Evolutionary conservation across 2,888 invertebrate species (phyloP).

Genomic region (Nephrotoma flavescens): DNA sequence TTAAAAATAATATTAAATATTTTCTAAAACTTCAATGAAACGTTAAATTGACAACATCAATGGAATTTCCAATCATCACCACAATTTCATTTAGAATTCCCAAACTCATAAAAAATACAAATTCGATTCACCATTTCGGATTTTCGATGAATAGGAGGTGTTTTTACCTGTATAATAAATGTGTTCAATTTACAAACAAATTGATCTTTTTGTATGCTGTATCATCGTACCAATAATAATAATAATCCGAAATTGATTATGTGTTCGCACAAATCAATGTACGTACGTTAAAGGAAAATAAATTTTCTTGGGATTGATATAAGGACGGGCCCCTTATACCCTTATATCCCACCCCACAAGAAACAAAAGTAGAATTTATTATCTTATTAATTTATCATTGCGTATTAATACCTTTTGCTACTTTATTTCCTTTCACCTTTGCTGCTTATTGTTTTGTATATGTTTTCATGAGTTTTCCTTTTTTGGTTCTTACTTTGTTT

Average conservation of each 20-base stretch:
- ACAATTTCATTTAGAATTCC: background rate
- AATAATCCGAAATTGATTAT: background rate
- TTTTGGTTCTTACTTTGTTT: background rate
- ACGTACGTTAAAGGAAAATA: background rate
- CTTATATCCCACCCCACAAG: no score
- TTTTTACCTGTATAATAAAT: no score
- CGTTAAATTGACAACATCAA: background rate
- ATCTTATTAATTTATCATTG: background rate
- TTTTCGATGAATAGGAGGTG: no score
- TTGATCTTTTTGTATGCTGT: background rate
- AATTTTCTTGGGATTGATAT: background rate
- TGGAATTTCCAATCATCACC: background rate
- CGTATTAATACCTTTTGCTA: background rate
- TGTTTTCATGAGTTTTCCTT: background rate
- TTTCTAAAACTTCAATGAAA: background rate
- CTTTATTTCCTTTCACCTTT: background rate
- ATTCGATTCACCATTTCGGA: no score
- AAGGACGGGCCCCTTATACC: background rate
- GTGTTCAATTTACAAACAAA: background rate
- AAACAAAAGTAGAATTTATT: background rate
- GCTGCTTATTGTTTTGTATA: background rate
- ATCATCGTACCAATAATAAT: background rate
- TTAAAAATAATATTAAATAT: no score
- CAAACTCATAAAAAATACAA: background rate
- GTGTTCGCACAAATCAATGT: background rate